A percentile compares a stretch with the other conserved stretches of the same genome.
These are phyloP conservation scores for Spilarctia lutea DNA, from an alignment of 2,888 invertebrate species.

Conservation along the genomic window DNA sequence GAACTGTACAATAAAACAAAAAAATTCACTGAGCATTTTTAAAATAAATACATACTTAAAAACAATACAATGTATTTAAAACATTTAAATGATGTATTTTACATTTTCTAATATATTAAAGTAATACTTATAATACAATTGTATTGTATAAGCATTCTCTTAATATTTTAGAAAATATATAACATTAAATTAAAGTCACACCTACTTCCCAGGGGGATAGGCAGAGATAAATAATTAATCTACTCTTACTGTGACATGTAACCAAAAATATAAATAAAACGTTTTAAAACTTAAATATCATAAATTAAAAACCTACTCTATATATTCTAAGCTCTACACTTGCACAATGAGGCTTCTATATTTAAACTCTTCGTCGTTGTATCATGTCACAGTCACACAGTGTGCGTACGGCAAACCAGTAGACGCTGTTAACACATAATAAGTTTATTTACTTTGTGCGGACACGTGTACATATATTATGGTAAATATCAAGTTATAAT, in stretches of 20 bases:
- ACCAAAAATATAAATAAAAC: background rate
- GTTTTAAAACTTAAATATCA: background rate
- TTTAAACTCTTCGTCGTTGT: conserved; percentile 52
- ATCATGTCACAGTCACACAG: conserved; percentile 45
- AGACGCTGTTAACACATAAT: background rate
- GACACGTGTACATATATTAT: conserved; percentile 19
- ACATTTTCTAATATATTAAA: too few relatives aligned
- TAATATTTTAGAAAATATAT: too few relatives aligned
- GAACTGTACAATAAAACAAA: too few relatives aligned
- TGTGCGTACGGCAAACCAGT: conserved; percentile 29
- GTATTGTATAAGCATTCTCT: too few relatives aligned
- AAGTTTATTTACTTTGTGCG: background rate
- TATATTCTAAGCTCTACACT: background rate
- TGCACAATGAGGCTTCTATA: conserved; percentile 35
- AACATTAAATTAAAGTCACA: too few relatives aligned
- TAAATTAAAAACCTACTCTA: background rate
- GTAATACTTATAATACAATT: too few relatives aligned
- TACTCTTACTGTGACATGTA: background rate
- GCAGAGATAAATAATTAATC: too few relatives aligned
- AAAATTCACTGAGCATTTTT: too few relatives aligned
- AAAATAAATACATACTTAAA: too few relatives aligned
- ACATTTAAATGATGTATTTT: too few relatives aligned
- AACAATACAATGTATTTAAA: too few relatives aligned
- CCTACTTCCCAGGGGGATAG: too few relatives aligned
- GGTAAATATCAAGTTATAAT: background rate